These are phyloP conservation scores for Zaprionus capensis DNA, from an alignment of 1,140 invertebrate species.

Conservation along the genomic window DNA sequence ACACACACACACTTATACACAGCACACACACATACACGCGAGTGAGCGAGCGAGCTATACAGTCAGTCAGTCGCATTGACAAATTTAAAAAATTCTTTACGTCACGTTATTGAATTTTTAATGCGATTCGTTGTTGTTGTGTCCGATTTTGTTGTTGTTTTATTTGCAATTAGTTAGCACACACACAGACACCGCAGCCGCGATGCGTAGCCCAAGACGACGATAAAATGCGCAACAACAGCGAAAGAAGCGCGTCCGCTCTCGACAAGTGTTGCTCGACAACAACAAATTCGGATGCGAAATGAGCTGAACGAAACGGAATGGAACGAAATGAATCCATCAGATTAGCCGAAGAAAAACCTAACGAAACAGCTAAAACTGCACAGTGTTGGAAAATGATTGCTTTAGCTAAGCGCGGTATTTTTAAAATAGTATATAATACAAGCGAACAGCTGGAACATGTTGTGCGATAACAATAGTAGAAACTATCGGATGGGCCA, in stretches of 20 bases:
- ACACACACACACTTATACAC: slow-evolving; percentile 34
- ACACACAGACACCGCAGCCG: slow-evolving; percentile 21
- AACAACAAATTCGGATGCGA: slow-evolving; percentile 13
- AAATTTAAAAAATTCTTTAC: slow-evolving; percentile 41
- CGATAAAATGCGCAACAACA: slow-evolving; percentile 29
- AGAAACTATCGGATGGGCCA: not conserved
- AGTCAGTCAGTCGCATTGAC: slow-evolving; percentile 11
- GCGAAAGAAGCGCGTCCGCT: slow-evolving; percentile 16
- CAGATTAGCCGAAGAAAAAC: slow-evolving; percentile 14
- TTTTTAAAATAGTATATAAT: not conserved
- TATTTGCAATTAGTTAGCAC: slow-evolving; percentile 40
- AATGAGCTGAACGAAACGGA: slow-evolving; percentile 20
- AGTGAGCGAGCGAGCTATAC: not conserved
- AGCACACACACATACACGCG: slow-evolving; percentile 26
- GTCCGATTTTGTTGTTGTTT: slow-evolving; percentile 33
- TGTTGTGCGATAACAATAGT: not conserved
- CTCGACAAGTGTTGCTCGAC: slow-evolving; percentile 34
- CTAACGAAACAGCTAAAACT: slow-evolving; percentile 9
- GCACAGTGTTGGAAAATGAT: slow-evolving; percentile 23
- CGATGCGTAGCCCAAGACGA: slow-evolving; percentile 27
- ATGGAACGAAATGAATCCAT: slow-evolving; percentile 13
- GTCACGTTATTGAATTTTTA: slow-evolving; percentile 35
- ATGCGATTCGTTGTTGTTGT: slow-evolving; percentile 13
- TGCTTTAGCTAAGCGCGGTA: not conserved
- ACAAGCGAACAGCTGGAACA: not conserved